Evolutionary conservation across 2,888 invertebrate genomes (phyloP).

Genomic region (Deroplatys truncata): DNA sequence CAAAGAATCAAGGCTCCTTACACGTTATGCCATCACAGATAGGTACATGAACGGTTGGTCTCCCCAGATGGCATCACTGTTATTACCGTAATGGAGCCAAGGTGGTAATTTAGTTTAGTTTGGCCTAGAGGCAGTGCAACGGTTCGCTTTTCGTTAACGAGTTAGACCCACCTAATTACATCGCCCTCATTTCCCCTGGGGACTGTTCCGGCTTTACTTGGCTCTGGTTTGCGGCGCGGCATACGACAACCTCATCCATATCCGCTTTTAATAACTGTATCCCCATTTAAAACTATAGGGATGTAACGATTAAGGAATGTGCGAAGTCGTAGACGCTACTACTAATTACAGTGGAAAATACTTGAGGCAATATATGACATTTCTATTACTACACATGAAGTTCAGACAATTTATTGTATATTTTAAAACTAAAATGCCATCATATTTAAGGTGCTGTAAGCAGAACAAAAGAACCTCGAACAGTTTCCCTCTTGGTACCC

Average conservation of each 20-base stretch:
- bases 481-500: no score
- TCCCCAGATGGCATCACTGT: not conserved
- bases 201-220: not conserved
- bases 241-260: not conserved
- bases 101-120: not conserved
- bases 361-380: no score
- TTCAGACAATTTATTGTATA: no score
- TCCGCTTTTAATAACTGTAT: not conserved
- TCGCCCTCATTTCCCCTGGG: not conserved
- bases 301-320: no score
- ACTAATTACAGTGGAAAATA: no score
- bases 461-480: no score
- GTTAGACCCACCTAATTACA: not conserved
- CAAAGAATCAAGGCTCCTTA: no score
- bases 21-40: not conserved
- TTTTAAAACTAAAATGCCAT: no score
- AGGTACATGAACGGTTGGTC: not conserved
- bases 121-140: not conserved
- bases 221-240: not conserved
- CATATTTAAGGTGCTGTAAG: no score
- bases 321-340: no score
- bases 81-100: not conserved
- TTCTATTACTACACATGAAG: no score
- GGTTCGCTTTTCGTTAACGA: not conserved
- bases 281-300: no score